Base-by-base conservation (phyloP, 2,113 vertebrate species). In the Mugil cephalus region DNA sequence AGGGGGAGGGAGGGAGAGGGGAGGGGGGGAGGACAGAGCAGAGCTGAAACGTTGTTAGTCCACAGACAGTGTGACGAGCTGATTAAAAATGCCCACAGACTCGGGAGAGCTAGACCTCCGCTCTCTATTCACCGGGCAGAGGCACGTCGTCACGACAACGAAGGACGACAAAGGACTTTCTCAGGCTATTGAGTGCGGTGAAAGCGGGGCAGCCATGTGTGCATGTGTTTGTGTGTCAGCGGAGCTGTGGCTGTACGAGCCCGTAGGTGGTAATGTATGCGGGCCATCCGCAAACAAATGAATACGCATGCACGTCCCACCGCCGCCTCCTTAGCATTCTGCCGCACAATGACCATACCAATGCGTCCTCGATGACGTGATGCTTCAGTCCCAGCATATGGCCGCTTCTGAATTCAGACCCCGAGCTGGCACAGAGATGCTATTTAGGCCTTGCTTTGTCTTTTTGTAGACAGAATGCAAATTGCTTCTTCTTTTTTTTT, bases 201-300 rank as follows among this genome's bases (percentile, higher is more conserved):
- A 94, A 92, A 92, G 88, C 87, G 51, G 87, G 87, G 87, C 74
- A 70, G 86, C 69, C 58, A 73, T 89, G 88, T 40, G 48, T 70
- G 62, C 50, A 36, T 79, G 59, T 73, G 69, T 68, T 47, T 55
- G 52, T 68, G 63, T 14, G 71, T 17, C 67, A 74, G 69, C 42
- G 68, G 60, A 46, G 51, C 66, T 64, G 72, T 81, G 83, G 83
- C 50, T 79, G 81, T 83, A 80, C 77, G 43, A 80, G 75, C 73
- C n/a, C 53, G 91, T 93, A 92, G 93, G 87, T 91, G 88, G 88
- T 93, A 93, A 93, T 93, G 88, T 91, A 93, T 92, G 90, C 93
- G 81, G 79, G 62, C 85, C 71, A 81, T 87, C 82, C 83, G 61
- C 90, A 89, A 90, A 89, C 86, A 89, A 79, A 91, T 88, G 82